phyloP scores from a whole-genome alignment of 2,113 vertebrate genomes.

The Petaurus breviceps region DNA sequence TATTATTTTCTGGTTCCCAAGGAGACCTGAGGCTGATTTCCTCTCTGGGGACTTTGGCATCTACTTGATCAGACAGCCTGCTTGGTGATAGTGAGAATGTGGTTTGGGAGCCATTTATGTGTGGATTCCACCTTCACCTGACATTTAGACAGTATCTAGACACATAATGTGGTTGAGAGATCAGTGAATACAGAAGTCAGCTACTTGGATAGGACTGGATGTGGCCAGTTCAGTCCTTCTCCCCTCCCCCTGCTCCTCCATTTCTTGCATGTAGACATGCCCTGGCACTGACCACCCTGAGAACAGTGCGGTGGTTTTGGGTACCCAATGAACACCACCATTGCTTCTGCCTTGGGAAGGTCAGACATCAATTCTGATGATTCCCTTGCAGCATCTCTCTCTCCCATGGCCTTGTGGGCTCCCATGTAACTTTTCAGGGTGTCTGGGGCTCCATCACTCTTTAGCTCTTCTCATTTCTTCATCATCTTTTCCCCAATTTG shows the following conservation, averaged over 20 bases:
- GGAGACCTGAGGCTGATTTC: neutral
- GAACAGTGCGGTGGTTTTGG: neutral
- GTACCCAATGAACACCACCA: neutral
- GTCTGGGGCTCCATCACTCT: conserved; percentile 39
- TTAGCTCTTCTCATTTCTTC: conserved; percentile 66
- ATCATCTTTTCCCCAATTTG: conserved; percentile 47
- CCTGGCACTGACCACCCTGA: neutral
- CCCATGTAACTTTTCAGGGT: conserved; percentile 25
- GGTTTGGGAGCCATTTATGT: neutral
- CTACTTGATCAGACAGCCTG: neutral
- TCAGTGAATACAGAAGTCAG: neutral
- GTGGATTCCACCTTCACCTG: neutral
- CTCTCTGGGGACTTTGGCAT: neutral
- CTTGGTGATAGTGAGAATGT: neutral
- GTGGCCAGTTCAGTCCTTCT: neutral
- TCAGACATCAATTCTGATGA: neutral
- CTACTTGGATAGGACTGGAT: neutral
- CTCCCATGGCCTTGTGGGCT: neutral
- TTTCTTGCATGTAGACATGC: neutral
- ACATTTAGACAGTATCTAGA: neutral
- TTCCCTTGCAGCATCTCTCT: neutral
- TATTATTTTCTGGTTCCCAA: neutral
- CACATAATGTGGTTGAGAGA: neutral
- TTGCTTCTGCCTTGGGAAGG: neutral
- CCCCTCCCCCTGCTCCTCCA: neutral